Evolutionary conservation across 2,113 vertebrate species (phyloP).

Genomic region (Fulica atra): DNA sequence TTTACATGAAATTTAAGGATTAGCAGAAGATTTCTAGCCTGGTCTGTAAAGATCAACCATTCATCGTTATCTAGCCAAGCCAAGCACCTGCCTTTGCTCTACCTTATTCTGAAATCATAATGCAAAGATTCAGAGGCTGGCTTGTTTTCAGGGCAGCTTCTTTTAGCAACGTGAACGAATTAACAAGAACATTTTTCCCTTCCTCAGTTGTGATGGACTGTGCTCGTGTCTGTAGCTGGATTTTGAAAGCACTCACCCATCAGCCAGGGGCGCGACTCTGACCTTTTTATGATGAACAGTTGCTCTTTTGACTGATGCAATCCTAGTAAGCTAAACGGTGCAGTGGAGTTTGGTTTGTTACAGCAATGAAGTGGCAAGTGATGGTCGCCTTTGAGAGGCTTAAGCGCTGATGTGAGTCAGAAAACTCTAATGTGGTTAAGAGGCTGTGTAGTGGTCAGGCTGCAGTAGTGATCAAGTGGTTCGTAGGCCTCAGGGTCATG

Average conservation of each 20-base stretch:
- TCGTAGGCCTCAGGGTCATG: neutral
- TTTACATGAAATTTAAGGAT: neutral
- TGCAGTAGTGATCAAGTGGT: neutral
- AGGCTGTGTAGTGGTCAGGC: neutral
- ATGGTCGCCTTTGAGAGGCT: neutral
- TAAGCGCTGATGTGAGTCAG: neutral
- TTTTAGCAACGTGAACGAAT: neutral
- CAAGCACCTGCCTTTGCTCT: neutral
- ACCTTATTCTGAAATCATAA: neutral
- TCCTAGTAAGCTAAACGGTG: neutral
- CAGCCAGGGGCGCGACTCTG: neutral
- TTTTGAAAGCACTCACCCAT: neutral
- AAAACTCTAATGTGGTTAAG: neutral
- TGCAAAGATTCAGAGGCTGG: neutral
- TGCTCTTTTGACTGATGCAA: neutral
- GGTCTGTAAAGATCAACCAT: neutral
- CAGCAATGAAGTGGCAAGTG: neutral
- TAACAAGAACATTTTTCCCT: neutral
- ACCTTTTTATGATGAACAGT: neutral
- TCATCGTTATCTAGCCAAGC: neutral
- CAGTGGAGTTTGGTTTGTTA: neutral
- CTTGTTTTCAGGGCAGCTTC: neutral
- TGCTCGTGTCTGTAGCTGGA: neutral
- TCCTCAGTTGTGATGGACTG: neutral
- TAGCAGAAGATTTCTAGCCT: neutral